These are phyloP conservation scores for Antechinus flavipes DNA, from an alignment of 2,113 vertebrate genomes.

Conservation along the genomic window DNA sequence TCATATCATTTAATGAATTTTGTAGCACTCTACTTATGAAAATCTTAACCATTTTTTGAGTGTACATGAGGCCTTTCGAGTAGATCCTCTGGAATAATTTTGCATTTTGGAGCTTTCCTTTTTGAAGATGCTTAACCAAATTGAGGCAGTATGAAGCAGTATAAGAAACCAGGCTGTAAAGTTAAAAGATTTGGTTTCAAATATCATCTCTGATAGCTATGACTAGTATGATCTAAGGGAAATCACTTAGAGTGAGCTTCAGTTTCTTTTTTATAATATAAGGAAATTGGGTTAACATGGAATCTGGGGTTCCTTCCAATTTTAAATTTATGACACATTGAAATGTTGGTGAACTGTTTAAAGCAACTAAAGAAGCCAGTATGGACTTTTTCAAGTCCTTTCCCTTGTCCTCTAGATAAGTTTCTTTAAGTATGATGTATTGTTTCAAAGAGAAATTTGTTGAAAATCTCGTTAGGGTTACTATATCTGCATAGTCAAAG, in stretches of 20 bases:
- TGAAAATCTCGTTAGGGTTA: background rate
- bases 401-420: background rate
- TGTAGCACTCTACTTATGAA: background rate
- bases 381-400: background rate
- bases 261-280: background rate
- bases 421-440: background rate
- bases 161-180: background rate
- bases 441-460: background rate
- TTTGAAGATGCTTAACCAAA: slow-evolving; percentile 16
- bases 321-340: background rate
- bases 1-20: background rate
- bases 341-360: background rate
- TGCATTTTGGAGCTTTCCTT: slow-evolving; percentile 5
- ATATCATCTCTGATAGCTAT: background rate
- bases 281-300: background rate
- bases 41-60: background rate
- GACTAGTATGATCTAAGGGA: background rate
- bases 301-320: background rate
- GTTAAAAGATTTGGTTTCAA: background rate
- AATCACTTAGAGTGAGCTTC: background rate
- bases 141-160: background rate
- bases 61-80: background rate
- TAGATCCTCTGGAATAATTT: background rate
- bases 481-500: background rate
- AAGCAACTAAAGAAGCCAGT: background rate